Evolutionary conservation across 2,888 invertebrate genomes (phyloP), one percentile per base, ranked within the genome.

Genomic region (Myopa tessellatipennis): DNA sequence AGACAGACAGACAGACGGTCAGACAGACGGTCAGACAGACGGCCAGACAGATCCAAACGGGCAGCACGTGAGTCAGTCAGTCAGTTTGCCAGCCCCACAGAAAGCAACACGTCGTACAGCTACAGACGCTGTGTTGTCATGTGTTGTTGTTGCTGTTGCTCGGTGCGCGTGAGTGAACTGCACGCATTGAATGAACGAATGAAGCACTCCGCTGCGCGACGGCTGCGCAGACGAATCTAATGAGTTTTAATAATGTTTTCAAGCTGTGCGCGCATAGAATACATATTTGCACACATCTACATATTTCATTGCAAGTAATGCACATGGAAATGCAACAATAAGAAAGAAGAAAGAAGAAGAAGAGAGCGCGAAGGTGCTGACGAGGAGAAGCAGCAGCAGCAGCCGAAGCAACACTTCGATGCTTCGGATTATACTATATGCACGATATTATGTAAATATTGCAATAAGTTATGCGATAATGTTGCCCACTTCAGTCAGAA

Each of bases 231-330:
- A 7, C 26, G 45, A 45, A 38, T 52, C 52, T 65, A 65, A 74
- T 67, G 74, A 74, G 55, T 55, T 74, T 68, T 74, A 52, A 65
- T 65, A 38, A 36, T 55, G 10, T 61, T 67, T 40, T 68, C 55
- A 55, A 40, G 67, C 50, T 74, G 74, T 14, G 38, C 67, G 58
- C 55, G 58, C 60, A 60, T 45, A 61, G 61, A 73, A 58, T 36
- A 71, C 34, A n/a, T 45, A 55, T 38, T 61, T 16, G 18, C 26
- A n/a, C 55, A 55, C 10, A 55, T 55, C 55, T n/a, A 55, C 55
- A 55, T 55, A 55, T 55, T 55, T 55, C 5, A 55, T 55, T 55
- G 3, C 10, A 55, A 55, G 10, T 4, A 55, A 55, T n/a, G 5
- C 55, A n/a, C 34, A 34, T 34, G 12, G 63, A 5, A 63, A 34